These are phyloP conservation scores for Ciconia nigra DNA, from an alignment of 2,797 vertebrate genomes.

Conservation along the genomic window DNA sequence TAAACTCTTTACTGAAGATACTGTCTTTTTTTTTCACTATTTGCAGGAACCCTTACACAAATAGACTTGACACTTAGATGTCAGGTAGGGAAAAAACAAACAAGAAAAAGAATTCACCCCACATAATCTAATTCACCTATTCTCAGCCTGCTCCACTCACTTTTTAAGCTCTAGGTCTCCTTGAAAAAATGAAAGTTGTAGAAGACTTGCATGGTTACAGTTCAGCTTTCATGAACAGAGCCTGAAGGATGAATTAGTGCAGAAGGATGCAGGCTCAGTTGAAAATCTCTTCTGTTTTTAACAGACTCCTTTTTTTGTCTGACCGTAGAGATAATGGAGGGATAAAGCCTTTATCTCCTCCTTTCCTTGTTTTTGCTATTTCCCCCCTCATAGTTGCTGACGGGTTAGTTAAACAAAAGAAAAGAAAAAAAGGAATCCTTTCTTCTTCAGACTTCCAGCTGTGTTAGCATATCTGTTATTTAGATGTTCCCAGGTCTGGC, in stretches of 20 bases:
- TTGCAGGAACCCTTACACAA: neutral
- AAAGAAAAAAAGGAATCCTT: neutral
- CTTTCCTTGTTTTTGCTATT: neutral
- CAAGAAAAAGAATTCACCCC: neutral
- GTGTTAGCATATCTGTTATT: constrained; percentile 38
- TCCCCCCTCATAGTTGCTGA: neutral
- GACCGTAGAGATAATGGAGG: constrained; percentile 5
- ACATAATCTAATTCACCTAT: neutral
- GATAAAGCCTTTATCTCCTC: neutral
- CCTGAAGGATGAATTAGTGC: neutral
- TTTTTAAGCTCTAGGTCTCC: neutral
- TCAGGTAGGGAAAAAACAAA: neutral
- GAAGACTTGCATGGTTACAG: neutral
- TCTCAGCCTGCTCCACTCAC: neutral
- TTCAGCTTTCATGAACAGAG: neutral
- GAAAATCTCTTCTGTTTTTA: constrained; percentile 9
- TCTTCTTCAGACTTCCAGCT: constrained; percentile 30
- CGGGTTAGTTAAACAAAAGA: neutral
- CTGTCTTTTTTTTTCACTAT: neutral
- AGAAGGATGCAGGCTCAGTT: neutral
- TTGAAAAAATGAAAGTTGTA: neutral
- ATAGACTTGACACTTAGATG: neutral
- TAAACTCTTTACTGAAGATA: neutral
- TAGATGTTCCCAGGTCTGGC: neutral
- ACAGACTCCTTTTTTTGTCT: neutral